These are phyloP conservation scores for Albula goreensis DNA, from an alignment of 2,113 vertebrate species.

Conservation along the genomic window DNA sequence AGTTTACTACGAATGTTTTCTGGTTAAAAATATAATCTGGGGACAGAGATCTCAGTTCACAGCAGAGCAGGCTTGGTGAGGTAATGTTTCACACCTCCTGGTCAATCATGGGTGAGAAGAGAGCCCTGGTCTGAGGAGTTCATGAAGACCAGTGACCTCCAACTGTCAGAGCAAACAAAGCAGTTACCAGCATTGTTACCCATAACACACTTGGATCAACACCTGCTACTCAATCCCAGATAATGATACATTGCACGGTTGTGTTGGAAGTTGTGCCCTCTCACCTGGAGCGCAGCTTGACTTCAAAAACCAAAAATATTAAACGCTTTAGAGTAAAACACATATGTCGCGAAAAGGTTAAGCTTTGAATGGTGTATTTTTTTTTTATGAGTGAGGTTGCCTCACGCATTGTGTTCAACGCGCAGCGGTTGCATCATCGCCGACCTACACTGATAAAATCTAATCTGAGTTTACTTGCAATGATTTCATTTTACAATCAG, in stretches of 20 bases:
- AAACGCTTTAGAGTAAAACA: not conserved
- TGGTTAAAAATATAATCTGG: not conserved
- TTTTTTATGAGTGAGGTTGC: conserved; percentile 24
- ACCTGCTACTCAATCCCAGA: conserved; percentile 16
- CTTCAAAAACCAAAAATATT: conserved; percentile 11
- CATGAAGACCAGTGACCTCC: conserved; percentile 1
- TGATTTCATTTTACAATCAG: conserved; percentile 31
- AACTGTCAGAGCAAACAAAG: conserved; percentile 25
- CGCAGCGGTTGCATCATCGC: conserved; percentile 23
- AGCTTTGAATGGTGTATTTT: not conserved
- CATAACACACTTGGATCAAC: conserved; percentile 18
- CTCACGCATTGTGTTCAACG: not conserved
- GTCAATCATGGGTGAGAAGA: not conserved
- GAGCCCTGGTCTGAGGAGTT: not conserved
- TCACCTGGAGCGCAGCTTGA: conserved; percentile 11
- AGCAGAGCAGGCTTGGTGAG: not conserved
- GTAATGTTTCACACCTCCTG: not conserved
- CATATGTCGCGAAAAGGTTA: conserved; percentile 15
- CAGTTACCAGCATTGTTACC: not conserved
- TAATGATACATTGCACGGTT: conserved; percentile 14
- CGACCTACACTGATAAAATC: conserved; percentile 17
- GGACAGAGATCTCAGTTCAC: not conserved
- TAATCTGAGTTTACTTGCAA: conserved; percentile 28
- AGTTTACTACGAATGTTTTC: not conserved
- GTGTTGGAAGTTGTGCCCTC: not conserved